Evolutionary conservation across 2,797 vertebrate species (phyloP), one percentile per base, ranked within the genome.

Genomic region (Thalassophryne amazonica): DNA sequence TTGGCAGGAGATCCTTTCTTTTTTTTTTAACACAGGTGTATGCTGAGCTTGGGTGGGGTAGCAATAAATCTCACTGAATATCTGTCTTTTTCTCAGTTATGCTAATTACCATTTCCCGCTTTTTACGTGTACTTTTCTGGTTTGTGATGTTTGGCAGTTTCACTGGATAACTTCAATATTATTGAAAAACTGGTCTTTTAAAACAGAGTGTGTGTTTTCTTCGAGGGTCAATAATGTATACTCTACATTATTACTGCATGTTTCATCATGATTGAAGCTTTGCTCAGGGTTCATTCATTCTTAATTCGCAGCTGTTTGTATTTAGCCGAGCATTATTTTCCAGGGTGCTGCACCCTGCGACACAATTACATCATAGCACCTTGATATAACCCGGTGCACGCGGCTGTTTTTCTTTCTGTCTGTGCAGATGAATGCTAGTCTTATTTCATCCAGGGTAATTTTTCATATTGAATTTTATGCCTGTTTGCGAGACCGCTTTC

Each of bases 401-500:
- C 17, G 25, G 1, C 29, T 46, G 24, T 31, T 19, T 43, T 47
- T 47, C 32, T 28, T 11, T 46, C 35, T 5, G 34, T 40, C 16
- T 47, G 16, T 56, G 35, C 60, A 37, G 40, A 40, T 52, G 31
- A 25, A 30, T 57, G 12, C 31, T 47, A 51, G 41, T 80, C 54
- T 51, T 51, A 53, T 79, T 85, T 77, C 72, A 69, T 32, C 38
- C 67, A 46, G 59, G 74, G 61, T 74, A 60, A 64, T 48, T 64
- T 84, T 79, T 78, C 69, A 35, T 61, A 70, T 81, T 73, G 58
- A 60, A 76, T 74, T 41, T 51, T 68, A 39, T 54, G 55, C 33
- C 60, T 77, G 40, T 70, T 28, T 27, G 24, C 66, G 59, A 65
- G 55, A 66, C 34, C 72, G 48, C 54, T 80, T 75, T 73, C 59